phyloP scores from a whole-genome alignment of 2,797 vertebrate species.

The Takifugu rubripes region DNA sequence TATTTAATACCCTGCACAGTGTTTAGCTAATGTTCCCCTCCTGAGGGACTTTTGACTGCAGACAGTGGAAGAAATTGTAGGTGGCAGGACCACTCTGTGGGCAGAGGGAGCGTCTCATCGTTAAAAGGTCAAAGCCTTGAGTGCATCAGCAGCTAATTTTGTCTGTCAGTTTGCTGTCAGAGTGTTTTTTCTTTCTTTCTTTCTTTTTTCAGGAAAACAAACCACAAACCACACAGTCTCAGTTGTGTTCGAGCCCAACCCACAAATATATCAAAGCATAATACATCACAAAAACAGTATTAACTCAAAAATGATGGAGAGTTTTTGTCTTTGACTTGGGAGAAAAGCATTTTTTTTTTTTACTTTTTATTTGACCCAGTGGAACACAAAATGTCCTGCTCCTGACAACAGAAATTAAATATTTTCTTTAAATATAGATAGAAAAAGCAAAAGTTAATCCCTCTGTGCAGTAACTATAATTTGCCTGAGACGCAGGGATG shows the following conservation, averaged over 20 bases:
- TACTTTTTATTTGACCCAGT: background rate
- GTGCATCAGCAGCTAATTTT: conserved; percentile 27
- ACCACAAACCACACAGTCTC: conserved; percentile 19
- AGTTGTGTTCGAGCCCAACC: conserved; percentile 22
- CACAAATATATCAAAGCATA: conserved; percentile 9
- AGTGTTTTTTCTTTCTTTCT: conserved; percentile 2
- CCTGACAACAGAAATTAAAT: background rate
- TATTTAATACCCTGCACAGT: conserved; percentile 48
- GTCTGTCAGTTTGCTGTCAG: conserved; percentile 37
- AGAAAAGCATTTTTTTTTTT: background rate
- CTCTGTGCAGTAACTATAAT: conserved; percentile 5
- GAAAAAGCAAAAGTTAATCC: conserved; percentile 9
- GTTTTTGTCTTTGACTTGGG: background rate
- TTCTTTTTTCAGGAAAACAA: background rate
- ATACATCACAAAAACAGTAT: conserved; percentile 18
- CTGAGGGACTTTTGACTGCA: conserved; percentile 14
- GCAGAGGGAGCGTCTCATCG: conserved; percentile 20
- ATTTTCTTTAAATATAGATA: conserved; percentile 7
- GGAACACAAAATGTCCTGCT: background rate
- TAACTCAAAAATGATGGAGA: conserved; percentile 12
- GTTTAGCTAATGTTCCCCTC: conserved; percentile 25
- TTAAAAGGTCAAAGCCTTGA: conserved; percentile 36
- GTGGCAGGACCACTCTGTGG: conserved; percentile 44
- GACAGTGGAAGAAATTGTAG: conserved; percentile 39
- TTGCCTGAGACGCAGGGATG: conserved; percentile 14